A percentile compares a stretch with the other conserved stretches of the same genome.
Evolutionary conservation across 2,797 vertebrate genomes (phyloP).

Genomic region (Hafferia zeledoni): DNA sequence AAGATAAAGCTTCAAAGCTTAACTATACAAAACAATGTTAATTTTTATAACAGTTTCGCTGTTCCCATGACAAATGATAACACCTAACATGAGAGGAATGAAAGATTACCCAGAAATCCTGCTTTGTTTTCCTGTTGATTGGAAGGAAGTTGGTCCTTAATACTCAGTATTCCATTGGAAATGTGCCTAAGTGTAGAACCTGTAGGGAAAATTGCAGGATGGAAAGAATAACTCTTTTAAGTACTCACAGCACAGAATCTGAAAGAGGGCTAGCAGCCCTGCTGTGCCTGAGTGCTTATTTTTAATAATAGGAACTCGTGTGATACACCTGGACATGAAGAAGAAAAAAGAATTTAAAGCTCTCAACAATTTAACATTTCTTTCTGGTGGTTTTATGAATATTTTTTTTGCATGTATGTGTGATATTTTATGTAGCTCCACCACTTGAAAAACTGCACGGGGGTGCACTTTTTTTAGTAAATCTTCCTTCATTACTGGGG

Average conservation of each 20-base stretch:
- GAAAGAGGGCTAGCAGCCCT: conserved; percentile 40
- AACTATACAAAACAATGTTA: background rate
- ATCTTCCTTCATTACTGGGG: background rate
- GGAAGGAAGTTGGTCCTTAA: conserved; percentile 39
- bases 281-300: conserved; percentile 39
- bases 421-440: conserved; percentile 19
- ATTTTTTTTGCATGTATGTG: background rate
- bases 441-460: background rate
- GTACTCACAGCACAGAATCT: background rate
- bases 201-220: conserved; percentile 9
- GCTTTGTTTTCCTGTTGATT: conserved; percentile 7
- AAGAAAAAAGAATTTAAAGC: conserved; percentile 40
- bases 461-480: conserved; percentile 1
- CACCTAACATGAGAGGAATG: background rate
- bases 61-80: background rate
- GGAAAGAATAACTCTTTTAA: conserved; percentile 41
- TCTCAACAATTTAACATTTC: conserved; percentile 42
- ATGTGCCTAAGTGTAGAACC: conserved; percentile 30
- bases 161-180: background rate
- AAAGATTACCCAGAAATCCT: conserved; percentile 5
- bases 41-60: background rate
- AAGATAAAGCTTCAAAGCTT: background rate
- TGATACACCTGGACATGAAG: conserved; percentile 49
- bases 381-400: background rate
- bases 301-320: conserved; percentile 53